These are phyloP conservation scores for Rhinatrema bivittatum DNA, from an alignment of 2,797 vertebrate species.

Conservation along the genomic window DNA sequence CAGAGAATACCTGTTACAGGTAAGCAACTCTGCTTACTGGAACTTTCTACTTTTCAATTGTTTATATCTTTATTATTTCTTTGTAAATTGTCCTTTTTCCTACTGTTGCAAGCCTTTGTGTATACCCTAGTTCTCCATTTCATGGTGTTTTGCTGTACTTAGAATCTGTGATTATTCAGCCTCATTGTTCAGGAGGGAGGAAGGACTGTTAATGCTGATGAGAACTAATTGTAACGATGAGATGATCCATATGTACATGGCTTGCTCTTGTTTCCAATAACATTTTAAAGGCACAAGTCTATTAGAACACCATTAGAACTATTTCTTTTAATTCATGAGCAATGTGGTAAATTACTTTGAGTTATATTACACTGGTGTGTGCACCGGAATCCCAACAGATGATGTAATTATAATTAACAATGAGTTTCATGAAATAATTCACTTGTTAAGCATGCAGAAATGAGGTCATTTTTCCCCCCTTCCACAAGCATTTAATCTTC, in stretches of 20 bases:
- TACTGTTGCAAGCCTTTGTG: too few species aligned
- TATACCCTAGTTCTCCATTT: too few species aligned
- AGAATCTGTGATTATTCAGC: conserved; percentile 15
- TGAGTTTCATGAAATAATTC: conserved; percentile 49
- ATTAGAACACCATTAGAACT: conserved; percentile 2
- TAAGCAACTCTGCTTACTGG: too few species aligned
- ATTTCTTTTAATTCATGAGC: conserved; percentile 15
- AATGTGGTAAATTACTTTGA: conserved; percentile 5
- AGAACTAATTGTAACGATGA: conserved; percentile 31
- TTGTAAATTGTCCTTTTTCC: too few species aligned
- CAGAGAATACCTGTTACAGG: too few species aligned
- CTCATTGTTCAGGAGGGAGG: conserved; percentile 12
- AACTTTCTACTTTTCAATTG: too few species aligned
- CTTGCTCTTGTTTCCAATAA: conserved; percentile 13
- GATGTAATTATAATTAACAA: conserved; percentile 48
- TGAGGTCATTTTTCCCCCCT: conserved; percentile 41
- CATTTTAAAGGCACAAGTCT: conserved; percentile 12
- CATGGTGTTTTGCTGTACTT: conserved; percentile 17
- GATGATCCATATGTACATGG: conserved; percentile 23
- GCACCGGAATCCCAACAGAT: conserved; percentile 32
- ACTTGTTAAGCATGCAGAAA: conserved; percentile 41
- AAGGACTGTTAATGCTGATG: conserved; percentile 39
- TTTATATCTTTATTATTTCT: too few species aligned
- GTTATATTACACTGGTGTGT: conserved; percentile 15
- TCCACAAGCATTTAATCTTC: conserved; percentile 49